phyloP scores from a whole-genome alignment of 2,888 invertebrate genomes.

The Acanthosoma haemorrhoidale region DNA sequence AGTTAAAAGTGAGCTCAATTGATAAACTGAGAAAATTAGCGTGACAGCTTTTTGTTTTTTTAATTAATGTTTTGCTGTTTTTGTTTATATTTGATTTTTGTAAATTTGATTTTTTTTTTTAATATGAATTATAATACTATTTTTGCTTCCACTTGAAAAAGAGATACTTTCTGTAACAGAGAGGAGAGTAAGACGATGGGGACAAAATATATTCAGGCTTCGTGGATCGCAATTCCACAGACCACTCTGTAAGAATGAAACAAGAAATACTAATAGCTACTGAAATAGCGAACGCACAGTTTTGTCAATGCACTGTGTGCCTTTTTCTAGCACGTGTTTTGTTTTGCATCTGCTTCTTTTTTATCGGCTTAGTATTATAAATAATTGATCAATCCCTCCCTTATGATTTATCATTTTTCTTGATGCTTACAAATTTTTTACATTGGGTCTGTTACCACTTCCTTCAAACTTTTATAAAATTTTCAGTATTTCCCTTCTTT shows the following conservation, averaged over 20 bases:
- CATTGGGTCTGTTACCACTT: no score
- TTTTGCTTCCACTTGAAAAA: background rate
- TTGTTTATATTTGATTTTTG: background rate
- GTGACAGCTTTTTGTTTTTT: background rate
- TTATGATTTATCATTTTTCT: no score
- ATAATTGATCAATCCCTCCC: no score
- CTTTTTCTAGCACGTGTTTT: background rate
- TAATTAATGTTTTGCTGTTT: background rate
- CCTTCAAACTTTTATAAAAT: no score
- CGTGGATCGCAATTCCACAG: slow-evolving; percentile 33
- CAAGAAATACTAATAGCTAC: background rate
- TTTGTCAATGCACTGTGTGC: slow-evolving; percentile 7
- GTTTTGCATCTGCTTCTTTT: background rate
- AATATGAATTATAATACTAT: no score
- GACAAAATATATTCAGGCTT: slow-evolving; percentile 33
- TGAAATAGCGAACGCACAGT: background rate
- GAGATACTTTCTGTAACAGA: slow-evolving; percentile 34
- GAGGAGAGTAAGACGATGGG: slow-evolving; percentile 34
- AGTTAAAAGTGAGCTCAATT: slow-evolving; percentile 73
- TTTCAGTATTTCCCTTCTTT: no score
- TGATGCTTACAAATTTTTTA: no score
- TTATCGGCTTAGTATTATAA: background rate
- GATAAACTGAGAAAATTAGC: background rate
- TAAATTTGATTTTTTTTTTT: background rate
- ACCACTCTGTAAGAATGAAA: slow-evolving; percentile 27